Evolutionary conservation across 2,113 vertebrate genomes (phyloP).

Genomic region (Sisor rabdophorus): DNA sequence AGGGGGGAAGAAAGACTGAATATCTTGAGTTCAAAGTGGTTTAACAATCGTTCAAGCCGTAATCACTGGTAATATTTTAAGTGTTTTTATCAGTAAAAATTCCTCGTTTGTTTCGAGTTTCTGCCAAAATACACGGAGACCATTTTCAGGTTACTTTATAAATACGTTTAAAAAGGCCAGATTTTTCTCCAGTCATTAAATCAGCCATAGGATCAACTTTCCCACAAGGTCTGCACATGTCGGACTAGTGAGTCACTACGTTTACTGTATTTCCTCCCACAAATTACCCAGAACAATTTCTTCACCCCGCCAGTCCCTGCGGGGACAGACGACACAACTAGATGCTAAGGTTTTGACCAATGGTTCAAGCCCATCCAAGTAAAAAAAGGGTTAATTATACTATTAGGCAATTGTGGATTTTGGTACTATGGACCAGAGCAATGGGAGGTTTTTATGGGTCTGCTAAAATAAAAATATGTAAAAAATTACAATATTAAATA

Average conservation of each 20-base stretch:
- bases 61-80: not conserved
- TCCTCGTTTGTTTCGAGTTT: constrained; percentile 6
- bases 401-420: not conserved
- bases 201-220: constrained; percentile 26
- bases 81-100: constrained; percentile 9
- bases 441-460: no score
- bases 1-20: not conserved
- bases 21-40: not conserved
- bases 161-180: constrained; percentile 17
- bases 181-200: constrained; percentile 20
- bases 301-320: not conserved
- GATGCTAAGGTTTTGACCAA: constrained; percentile 7
- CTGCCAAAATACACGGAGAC: constrained; percentile 5
- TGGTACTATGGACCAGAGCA: no score
- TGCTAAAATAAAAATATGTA: no score
- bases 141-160: constrained; percentile 14
- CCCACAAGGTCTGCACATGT: constrained; percentile 46
- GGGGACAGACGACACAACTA: not conserved
- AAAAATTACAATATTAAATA: no score
- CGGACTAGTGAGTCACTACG: constrained; percentile 36
- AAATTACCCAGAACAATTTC: constrained; percentile 21
- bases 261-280: constrained; percentile 39
- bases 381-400: not conserved
- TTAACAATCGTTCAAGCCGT: not conserved
- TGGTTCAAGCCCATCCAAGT: not conserved